Evolutionary conservation across 2,888 invertebrate genomes (phyloP), one percentile per base, ranked within the genome.

Genomic region (Andrena haemorrhoa): DNA sequence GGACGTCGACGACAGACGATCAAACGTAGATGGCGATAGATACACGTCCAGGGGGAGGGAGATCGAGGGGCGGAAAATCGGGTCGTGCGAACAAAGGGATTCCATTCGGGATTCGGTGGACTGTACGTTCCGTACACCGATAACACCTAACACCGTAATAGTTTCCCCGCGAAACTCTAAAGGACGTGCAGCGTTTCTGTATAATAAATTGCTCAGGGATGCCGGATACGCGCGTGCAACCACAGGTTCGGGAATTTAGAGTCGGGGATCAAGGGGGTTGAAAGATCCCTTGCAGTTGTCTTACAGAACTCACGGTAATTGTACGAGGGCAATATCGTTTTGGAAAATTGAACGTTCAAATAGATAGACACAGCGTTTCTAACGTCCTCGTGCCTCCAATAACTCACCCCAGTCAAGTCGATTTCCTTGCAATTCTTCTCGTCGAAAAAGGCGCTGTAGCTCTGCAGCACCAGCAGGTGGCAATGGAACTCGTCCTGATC

Each of bases 401-500:
- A 71, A 80, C 90, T 91, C 87, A 93, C 93, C 83, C 86, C 90
- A 1, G 91, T 90, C 10, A 93, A 86, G 61, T 93, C 91, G 78
- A 93, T 86, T 68, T 92, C 91, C 78, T 93, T 93, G 83, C 87
- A 84, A 85, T 92, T 93, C 75, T 90, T 94, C 85, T 91, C 92
- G 80, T 96, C 96, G 89, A 97, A 96, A 86, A 95, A 96, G 33
- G 94, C 92, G 0, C 96, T 96, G 92, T 97, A 97, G 86, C 96
- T 95, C 91, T 97, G 96, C 3, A 97, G 94, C 1, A 97, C 96
- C 33, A 97, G 94, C 31, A 95, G 94, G 91, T 97, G 97, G 91
- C 96, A 97, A 83, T 96, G 95, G 88, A 96, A 96, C 89, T 96
- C 96, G 88, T 96, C 95, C 79, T 95, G 94, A 16, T 95, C 96